Evolutionary conservation across 1,140 invertebrate genomes (phyloP).

Genomic region (Apis laboriosa): DNA sequence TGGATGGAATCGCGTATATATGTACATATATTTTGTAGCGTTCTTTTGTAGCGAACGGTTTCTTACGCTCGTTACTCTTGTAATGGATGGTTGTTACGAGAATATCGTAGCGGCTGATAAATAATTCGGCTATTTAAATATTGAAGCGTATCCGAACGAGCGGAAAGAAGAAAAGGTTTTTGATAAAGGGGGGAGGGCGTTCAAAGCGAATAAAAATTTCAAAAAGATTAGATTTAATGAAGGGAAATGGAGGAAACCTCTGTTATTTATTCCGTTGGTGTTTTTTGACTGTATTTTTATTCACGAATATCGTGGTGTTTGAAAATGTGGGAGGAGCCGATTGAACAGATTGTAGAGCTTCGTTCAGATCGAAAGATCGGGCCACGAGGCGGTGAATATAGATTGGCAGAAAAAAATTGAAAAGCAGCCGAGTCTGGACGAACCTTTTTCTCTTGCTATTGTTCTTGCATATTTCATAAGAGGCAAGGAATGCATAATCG

Average conservation of each 20-base stretch:
- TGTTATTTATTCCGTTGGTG: background rate
- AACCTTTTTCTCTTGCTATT: conserved; percentile 11
- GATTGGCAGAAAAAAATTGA: conserved; percentile 12
- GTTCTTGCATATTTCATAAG: conserved; percentile 29
- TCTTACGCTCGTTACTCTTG: background rate
- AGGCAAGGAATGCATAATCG: background rate
- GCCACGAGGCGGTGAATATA: conserved; percentile 24
- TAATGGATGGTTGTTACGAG: background rate
- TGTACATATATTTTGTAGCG: background rate
- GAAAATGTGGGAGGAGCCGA: background rate
- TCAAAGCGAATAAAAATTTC: background rate
- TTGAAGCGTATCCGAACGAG: background rate
- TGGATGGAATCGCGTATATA: background rate
- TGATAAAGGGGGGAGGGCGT: background rate
- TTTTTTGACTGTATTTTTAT: too few relatives aligned
- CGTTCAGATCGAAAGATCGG: background rate
- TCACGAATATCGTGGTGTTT: too few relatives aligned
- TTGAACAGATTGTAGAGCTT: background rate
- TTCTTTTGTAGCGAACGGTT: background rate
- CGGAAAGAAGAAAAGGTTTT: background rate
- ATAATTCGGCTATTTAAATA: conserved; percentile 23
- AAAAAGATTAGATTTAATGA: background rate
- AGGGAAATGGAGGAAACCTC: background rate
- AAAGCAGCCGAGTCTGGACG: conserved; percentile 10
- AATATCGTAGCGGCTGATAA: background rate